These are phyloP conservation scores for Nebria ingens DNA, from an alignment of 1,140 invertebrate species.

Conservation along the genomic window DNA sequence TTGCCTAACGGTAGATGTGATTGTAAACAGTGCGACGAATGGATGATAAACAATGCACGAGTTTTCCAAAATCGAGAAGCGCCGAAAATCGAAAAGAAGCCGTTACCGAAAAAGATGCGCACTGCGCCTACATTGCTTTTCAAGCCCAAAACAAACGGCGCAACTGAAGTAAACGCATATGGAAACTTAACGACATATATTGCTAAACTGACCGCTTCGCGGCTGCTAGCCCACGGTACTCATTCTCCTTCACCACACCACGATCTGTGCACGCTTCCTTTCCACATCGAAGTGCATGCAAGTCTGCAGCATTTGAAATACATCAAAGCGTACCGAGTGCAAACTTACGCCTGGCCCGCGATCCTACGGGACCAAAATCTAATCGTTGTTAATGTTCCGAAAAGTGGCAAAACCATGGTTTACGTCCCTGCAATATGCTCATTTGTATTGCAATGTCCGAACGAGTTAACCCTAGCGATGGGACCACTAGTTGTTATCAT, in stretches of 20 bases:
- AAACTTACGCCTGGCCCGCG: slow-evolving; percentile 37
- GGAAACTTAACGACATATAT: neutral
- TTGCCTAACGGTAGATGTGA: neutral
- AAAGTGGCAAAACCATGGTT: slow-evolving; percentile 41
- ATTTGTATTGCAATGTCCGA: slow-evolving; percentile 30
- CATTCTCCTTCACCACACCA: slow-evolving; percentile 17
- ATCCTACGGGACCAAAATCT: slow-evolving; percentile 37
- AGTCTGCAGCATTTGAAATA: slow-evolving; percentile 19
- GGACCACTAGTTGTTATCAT: slow-evolving; percentile 25
- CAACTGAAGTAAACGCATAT: neutral
- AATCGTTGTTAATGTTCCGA: slow-evolving; percentile 33
- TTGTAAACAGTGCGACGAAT: neutral
- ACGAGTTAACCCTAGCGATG: slow-evolving; percentile 14
- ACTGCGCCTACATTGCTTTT: neutral
- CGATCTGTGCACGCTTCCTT: slow-evolving; percentile 17
- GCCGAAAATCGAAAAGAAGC: neutral
- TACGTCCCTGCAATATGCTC: slow-evolving; percentile 39
- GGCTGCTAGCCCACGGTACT: slow-evolving; percentile 11
- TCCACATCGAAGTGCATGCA: slow-evolving; percentile 20
- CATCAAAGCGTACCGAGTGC: slow-evolving; percentile 26
- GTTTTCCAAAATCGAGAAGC: slow-evolving; percentile 2
- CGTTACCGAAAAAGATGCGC: neutral
- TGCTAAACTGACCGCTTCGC: neutral
- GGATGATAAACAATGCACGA: neutral
- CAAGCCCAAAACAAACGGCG: no score